A percentile compares a stretch with the other conserved stretches of the same genome.
These are phyloP conservation scores for Tribolium castaneum DNA, from an alignment of 1,140 invertebrate genomes.

Conservation along the genomic window DNA sequence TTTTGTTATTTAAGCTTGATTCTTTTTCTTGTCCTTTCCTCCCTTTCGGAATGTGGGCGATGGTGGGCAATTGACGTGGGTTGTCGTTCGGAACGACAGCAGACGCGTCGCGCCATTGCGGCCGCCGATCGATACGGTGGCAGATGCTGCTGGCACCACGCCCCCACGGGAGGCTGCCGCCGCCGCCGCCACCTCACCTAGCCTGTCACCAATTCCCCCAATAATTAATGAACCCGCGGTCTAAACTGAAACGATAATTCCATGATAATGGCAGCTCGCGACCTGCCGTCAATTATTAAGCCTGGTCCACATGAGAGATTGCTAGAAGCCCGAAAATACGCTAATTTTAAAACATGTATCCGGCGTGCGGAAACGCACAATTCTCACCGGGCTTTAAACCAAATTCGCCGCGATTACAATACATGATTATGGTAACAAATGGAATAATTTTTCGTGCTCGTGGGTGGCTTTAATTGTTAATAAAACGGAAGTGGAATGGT, in stretches of 20 bases:
- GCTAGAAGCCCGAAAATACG: background rate
- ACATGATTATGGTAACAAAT: conserved; percentile 14
- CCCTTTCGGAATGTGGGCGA: background rate
- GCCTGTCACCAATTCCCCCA: conserved; percentile 60
- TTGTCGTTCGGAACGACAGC: conserved; percentile 35
- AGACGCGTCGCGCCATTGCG: conserved; percentile 56
- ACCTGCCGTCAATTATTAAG: conserved; percentile 58
- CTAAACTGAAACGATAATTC: conserved; percentile 64
- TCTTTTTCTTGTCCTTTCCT: background rate
- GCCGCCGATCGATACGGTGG: conserved; percentile 55
- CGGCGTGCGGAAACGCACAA: background rate
- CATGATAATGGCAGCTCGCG: conserved; percentile 62
- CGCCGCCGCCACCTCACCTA: conserved; percentile 48
- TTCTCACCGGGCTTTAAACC: background rate
- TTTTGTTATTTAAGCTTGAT: too few relatives aligned
- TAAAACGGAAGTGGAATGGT: background rate
- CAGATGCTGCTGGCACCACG: conserved; percentile 55
- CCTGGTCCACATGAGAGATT: conserved; percentile 15
- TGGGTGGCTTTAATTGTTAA: background rate
- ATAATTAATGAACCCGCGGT: conserved; percentile 63
- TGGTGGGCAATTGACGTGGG: conserved; percentile 32
- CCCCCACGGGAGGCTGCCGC: conserved; percentile 48
- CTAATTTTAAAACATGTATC: background rate
- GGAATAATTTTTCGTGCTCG: background rate
- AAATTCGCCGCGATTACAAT: background rate